Conservation (phyloP, 2,113 vertebrate species). For the Turnix velox region DNA sequence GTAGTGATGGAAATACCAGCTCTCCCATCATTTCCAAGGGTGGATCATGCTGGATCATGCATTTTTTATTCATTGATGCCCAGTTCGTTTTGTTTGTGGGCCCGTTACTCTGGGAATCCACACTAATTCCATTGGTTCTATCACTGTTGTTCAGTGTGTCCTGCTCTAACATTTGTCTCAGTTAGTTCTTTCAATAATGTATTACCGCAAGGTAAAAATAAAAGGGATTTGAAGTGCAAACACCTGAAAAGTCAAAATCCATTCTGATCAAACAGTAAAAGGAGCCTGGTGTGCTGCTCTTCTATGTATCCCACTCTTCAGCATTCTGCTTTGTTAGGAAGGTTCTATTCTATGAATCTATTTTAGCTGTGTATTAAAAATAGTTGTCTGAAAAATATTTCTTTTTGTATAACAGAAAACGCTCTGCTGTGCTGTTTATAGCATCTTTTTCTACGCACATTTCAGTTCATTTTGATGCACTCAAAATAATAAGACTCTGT, state of each 20-base stretch:
- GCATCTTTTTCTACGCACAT: background rate
- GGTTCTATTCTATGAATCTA: background rate
- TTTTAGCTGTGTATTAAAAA: background rate
- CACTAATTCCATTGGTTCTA: background rate
- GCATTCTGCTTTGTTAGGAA: background rate
- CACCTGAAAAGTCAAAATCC: background rate
- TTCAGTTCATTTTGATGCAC: background rate
- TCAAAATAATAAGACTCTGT: background rate
- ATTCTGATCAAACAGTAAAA: background rate
- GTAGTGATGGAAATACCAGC: too few species aligned
- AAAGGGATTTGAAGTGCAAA: background rate
- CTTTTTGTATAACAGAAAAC: background rate
- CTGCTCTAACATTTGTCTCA: background rate
- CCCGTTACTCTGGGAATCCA: background rate
- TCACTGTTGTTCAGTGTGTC: background rate
- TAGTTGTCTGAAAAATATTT: background rate
- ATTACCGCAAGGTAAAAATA: background rate
- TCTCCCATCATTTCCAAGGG: too few species aligned
- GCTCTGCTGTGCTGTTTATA: background rate
- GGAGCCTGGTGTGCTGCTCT: background rate
- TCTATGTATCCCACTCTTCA: background rate
- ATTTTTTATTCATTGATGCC: background rate
- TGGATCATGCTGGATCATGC: background rate
- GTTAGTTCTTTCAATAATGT: background rate
- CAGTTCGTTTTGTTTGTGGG: background rate